These are phyloP conservation scores for Artibeus lituratus DNA, from an alignment of 2,797 vertebrate genomes.

Conservation along the genomic window DNA sequence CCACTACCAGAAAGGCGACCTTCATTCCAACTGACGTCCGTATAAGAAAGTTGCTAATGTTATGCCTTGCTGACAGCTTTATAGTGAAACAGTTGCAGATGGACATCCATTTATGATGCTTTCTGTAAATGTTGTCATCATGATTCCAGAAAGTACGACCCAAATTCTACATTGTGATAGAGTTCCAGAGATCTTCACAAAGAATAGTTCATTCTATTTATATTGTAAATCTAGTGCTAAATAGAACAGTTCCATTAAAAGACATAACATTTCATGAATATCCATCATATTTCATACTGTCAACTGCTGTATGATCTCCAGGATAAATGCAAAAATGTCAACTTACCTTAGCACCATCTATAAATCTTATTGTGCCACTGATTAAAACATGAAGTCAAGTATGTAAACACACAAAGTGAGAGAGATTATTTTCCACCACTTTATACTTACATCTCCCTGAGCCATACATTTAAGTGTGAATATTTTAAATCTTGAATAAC, in stretches of 20 bases:
- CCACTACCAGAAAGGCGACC: background rate
- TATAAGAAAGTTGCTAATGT: background rate
- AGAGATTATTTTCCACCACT: background rate
- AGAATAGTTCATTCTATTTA: background rate
- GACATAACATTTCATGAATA: background rate
- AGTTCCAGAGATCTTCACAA: background rate
- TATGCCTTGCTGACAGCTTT: background rate
- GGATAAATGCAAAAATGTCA: background rate
- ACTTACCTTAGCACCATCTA: background rate
- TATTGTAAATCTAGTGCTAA: background rate
- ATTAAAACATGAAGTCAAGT: background rate
- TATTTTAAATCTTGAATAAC: background rate
- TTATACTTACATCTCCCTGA: background rate
- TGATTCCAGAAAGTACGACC: background rate
- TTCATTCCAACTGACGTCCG: background rate
- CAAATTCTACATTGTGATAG: background rate
- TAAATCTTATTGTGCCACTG: background rate
- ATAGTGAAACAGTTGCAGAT: background rate
- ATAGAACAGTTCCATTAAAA: background rate
- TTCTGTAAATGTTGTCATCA: background rate
- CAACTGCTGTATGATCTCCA: background rate
- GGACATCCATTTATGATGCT: background rate
- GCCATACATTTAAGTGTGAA: background rate
- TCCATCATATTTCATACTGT: background rate
- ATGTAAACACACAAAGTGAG: background rate